Percentiles rank a stretch among this genome's conserved stretches.
phyloP scores from a whole-genome alignment of 2,888 invertebrate genomes.

The Cosmia pyralina region DNA sequence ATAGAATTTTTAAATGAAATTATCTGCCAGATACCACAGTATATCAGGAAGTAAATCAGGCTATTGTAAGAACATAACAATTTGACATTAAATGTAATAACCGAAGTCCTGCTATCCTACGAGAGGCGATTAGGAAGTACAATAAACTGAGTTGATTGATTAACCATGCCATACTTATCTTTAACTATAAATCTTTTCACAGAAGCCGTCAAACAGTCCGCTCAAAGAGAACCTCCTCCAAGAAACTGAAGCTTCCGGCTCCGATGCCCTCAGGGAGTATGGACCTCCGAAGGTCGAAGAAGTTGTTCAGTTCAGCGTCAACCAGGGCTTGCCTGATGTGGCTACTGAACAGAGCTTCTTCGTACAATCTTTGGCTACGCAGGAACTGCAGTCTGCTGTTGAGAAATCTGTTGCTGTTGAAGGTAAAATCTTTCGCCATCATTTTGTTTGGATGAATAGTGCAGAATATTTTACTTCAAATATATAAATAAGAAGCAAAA shows the following conservation, averaged over 20 bases:
- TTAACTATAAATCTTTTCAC: conserved; percentile 11
- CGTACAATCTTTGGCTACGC: conserved; percentile 64
- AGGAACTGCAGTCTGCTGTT: conserved; percentile 52
- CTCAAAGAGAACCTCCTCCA: conserved; percentile 80
- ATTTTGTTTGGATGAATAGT: neutral
- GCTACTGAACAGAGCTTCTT: conserved; percentile 79
- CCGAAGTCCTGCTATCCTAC: too few relatives aligned
- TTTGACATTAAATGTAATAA: neutral
- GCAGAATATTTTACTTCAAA: neutral
- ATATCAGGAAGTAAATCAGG: neutral
- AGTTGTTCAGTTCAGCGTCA: conserved; percentile 68
- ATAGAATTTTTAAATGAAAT: too few relatives aligned
- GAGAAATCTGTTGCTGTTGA: conserved; percentile 54
- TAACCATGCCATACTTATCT: neutral
- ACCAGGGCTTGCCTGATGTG: conserved; percentile 80
- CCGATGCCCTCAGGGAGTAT: conserved; percentile 87
- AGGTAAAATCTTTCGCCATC: conserved; percentile 50
- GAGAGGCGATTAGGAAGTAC: neutral
- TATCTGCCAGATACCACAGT: too few relatives aligned
- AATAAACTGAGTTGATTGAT: too few relatives aligned
- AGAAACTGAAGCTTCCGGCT: conserved; percentile 85
- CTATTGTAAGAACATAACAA: neutral
- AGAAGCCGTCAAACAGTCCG: conserved; percentile 84
- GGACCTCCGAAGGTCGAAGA: conserved; percentile 84
- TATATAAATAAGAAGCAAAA: neutral